phyloP scores from a whole-genome alignment of 2,113 vertebrate species.

The Nesogale talazaci region DNA sequence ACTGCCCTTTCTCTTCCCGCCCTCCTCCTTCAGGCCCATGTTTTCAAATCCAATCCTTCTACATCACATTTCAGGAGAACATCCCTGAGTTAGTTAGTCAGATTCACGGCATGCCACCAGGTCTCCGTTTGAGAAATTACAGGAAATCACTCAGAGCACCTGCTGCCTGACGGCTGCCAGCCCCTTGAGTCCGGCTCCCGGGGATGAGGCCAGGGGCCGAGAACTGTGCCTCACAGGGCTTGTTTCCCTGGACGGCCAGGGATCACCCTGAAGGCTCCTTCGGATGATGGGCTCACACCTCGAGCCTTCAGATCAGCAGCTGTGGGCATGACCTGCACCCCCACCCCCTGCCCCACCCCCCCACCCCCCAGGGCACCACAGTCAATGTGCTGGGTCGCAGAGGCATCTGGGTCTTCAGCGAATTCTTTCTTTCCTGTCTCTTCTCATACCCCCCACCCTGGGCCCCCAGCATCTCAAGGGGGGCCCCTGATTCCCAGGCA shows the following conservation, averaged over 20 bases:
- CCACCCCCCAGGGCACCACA: background rate
- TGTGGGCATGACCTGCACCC: background rate
- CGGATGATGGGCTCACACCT: background rate
- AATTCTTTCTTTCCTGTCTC: background rate
- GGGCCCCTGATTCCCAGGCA: background rate
- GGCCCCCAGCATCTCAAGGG: background rate
- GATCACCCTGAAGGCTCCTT: background rate
- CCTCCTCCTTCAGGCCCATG: background rate
- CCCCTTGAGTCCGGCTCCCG: background rate
- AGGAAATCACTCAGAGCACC: background rate
- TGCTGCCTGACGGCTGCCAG: background rate
- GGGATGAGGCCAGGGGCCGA: too few species aligned
- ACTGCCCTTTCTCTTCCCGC: background rate
- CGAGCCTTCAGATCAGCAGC: background rate
- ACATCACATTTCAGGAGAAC: background rate
- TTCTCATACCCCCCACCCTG: background rate
- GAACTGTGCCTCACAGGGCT: background rate
- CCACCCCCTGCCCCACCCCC: too few species aligned
- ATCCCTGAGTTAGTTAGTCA: background rate
- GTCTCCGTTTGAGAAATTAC: slow-evolving; percentile 21
- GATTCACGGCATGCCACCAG: background rate
- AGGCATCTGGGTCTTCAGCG: too few species aligned
- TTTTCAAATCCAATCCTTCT: background rate
- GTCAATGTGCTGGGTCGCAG: background rate
- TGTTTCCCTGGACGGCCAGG: background rate